A percentile compares a stretch with the other conserved stretches of the same genome.
phyloP scores from a whole-genome alignment of 2,113 vertebrate genomes.

The Blennius ocellaris region DNA sequence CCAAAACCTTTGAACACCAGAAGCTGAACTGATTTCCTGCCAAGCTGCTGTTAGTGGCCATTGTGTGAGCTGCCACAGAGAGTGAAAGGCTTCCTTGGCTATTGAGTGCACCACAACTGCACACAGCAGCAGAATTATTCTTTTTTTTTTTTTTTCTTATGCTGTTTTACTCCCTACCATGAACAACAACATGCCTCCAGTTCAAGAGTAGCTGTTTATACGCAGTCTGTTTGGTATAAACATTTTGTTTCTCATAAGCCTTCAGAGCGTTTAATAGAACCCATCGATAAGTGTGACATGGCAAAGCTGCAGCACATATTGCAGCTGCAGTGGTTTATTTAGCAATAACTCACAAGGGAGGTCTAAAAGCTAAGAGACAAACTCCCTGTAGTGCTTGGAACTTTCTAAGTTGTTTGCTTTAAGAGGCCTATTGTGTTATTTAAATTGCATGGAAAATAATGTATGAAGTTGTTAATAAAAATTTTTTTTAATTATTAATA shows the following conservation, averaged over 20 bases:
- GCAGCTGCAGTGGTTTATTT: constrained; percentile 7
- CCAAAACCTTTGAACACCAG: constrained; percentile 69
- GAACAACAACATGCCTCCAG: constrained; percentile 2
- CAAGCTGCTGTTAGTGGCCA: constrained; percentile 59
- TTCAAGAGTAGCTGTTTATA: constrained; percentile 5
- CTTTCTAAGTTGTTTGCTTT: constrained; percentile 29
- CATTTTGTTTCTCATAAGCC: not conserved
- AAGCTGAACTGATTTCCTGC: constrained; percentile 68
- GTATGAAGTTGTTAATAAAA: constrained; percentile 1
- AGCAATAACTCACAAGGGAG: constrained; percentile 14
- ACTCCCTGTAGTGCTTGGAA: constrained; percentile 16
- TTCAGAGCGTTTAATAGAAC: not conserved
- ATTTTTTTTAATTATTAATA: not conserved
- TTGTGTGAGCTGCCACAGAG: constrained; percentile 52
- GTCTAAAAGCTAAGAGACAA: constrained; percentile 13
- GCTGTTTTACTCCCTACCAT: constrained; percentile 23
- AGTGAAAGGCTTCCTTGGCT: constrained; percentile 49
- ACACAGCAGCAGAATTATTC: constrained; percentile 31
- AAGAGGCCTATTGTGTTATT: constrained; percentile 16
- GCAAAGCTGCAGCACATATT: not conserved
- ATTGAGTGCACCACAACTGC: constrained; percentile 46
- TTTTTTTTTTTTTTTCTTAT: constrained; percentile 1
- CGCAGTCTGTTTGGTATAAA: not conserved
- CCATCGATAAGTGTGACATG: not conserved
- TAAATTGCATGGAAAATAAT: not conserved